Conservation (phyloP, 1,140 invertebrate species). For the Whitmania pigra region DNA sequence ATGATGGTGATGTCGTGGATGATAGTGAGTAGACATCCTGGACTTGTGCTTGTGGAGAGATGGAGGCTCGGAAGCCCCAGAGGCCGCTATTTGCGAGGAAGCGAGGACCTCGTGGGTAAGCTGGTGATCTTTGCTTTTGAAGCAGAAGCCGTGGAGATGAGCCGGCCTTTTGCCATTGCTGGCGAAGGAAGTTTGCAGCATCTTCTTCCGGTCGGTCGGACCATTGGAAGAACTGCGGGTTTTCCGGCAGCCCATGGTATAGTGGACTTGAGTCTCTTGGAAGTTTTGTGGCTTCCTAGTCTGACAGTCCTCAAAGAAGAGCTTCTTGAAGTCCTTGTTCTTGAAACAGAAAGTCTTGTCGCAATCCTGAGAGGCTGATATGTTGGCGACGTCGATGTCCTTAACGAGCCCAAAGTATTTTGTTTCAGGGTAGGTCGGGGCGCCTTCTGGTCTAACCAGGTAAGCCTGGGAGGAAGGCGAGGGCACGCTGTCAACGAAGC, state of each 20-base stretch:
- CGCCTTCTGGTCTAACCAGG: background rate
- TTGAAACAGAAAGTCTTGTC: conserved; percentile 35
- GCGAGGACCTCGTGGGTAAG: background rate
- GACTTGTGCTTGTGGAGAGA: background rate
- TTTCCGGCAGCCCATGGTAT: no score
- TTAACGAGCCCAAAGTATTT: conserved; percentile 35
- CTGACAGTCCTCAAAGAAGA: conserved; percentile 5
- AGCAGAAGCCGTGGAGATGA: background rate
- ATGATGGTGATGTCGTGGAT: background rate
- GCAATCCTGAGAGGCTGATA: conserved; percentile 29
- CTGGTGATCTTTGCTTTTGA: background rate
- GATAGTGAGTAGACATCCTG: background rate
- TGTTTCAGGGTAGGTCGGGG: background rate
- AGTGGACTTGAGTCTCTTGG: no score
- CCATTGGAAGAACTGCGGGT: no score
- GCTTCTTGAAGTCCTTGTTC: conserved; percentile 18
- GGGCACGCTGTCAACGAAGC: no score
- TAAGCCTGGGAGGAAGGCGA: background rate
- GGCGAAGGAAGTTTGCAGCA: background rate
- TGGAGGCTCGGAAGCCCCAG: background rate
- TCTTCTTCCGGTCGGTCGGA: no score
- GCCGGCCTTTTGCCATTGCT: background rate
- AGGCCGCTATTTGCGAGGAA: background rate
- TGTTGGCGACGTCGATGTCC: conserved; percentile 35
- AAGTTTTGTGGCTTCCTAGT: no score